Percentiles rank a stretch among this genome's conserved stretches.
phyloP scores from a whole-genome alignment of 2,797 vertebrate genomes.

The Echeneis naucrates region DNA sequence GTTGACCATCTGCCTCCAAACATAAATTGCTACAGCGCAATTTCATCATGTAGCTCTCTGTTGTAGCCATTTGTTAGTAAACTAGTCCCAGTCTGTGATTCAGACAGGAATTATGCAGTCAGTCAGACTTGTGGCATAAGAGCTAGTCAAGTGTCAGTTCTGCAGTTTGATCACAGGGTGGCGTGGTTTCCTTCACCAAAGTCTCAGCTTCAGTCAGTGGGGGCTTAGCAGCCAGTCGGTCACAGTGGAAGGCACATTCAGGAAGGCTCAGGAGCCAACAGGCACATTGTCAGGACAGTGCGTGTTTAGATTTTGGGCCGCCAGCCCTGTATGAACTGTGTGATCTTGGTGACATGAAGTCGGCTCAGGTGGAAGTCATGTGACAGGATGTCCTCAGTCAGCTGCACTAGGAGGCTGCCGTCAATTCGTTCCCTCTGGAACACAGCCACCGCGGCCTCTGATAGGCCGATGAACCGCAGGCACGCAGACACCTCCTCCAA shows the following conservation, averaged over 20 bases:
- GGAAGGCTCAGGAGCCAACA: constrained; percentile 73
- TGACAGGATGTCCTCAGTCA: constrained; percentile 96
- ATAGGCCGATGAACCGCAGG: constrained; percentile 95
- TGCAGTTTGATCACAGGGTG: constrained; percentile 62
- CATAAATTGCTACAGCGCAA: neutral
- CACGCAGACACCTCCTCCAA: constrained; percentile 96
- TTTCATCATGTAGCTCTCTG: constrained; percentile 27
- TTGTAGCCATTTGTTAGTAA: constrained; percentile 78
- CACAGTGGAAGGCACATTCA: constrained; percentile 82
- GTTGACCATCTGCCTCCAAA: constrained; percentile 3
- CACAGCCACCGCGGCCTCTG: constrained; percentile 92
- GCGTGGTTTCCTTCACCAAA: constrained; percentile 55
- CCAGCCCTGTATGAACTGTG: constrained; percentile 99
- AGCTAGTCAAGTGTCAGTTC: constrained; percentile 54
- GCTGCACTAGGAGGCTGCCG: constrained; percentile 96
- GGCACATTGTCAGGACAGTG: constrained; percentile 68
- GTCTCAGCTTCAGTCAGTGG: constrained; percentile 47
- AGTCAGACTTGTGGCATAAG: constrained; percentile 12
- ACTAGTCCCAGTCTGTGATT: constrained; percentile 78
- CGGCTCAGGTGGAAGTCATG: constrained; percentile 97
- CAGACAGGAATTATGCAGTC: constrained; percentile 49
- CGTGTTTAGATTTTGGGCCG: constrained; percentile 90
- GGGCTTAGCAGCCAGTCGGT: constrained; percentile 68
- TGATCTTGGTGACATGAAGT: constrained; percentile 98
- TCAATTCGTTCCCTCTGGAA: constrained; percentile 96